Conservation (phyloP, 2,888 invertebrate genomes). For the Aporophyla lueneburgensis region DNA sequence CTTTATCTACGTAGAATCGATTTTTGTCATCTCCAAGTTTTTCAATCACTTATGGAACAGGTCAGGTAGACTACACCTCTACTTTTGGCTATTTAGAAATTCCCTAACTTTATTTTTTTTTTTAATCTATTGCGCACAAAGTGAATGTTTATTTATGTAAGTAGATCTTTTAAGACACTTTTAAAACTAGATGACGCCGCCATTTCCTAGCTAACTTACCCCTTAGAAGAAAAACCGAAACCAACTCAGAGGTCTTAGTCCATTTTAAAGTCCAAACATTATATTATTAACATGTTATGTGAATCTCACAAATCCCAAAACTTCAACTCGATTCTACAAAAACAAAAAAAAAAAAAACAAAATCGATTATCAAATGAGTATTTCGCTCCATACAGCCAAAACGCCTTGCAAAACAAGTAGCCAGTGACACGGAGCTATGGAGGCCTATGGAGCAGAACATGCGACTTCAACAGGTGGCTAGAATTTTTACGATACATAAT, state of each 20-base stretch:
- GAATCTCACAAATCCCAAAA: background rate
- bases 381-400: constrained; percentile 20
- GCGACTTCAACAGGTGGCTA: constrained; percentile 71
- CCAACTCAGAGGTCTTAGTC: too few species aligned
- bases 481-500: constrained; percentile 69
- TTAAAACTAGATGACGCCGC: too few species aligned
- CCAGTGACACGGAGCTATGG: constrained; percentile 39
- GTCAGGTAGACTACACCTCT: background rate
- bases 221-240: too few species aligned
- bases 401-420: constrained; percentile 32
- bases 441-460: constrained; percentile 56
- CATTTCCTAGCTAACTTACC: too few species aligned
- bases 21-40: background rate
- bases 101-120: background rate
- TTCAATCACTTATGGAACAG: background rate
- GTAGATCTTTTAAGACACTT: too few species aligned
- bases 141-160: background rate
- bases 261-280: too few species aligned
- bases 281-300: too few species aligned
- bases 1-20: background rate
- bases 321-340: background rate
- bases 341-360: too few species aligned
- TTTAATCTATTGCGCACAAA: background rate
- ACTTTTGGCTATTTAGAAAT: background rate
- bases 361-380: background rate